Percentiles rank a stretch among this genome's conserved stretches.
Conservation (phyloP, 1,140 invertebrate genomes). For the Pygmarrhopalites habei region DNA sequence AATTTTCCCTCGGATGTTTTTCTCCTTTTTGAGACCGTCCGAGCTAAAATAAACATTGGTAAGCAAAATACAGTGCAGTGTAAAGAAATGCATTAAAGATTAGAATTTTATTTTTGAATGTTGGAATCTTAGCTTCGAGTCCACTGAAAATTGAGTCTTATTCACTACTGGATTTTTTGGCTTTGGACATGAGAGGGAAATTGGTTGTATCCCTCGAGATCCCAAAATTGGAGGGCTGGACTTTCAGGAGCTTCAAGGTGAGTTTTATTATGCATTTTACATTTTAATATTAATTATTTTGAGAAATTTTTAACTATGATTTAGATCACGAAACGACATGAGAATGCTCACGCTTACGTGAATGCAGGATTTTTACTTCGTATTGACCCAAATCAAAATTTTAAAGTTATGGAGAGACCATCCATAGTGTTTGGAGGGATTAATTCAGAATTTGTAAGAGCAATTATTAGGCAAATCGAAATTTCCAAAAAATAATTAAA, state of each 20-base stretch:
- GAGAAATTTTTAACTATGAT: neutral
- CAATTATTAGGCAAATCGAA: neutral
- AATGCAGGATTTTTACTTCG: neutral
- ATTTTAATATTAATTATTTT: neutral
- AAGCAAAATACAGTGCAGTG: neutral
- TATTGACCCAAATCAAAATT: neutral
- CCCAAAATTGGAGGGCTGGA: neutral
- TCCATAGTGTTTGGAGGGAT: neutral
- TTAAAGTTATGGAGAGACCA: neutral
- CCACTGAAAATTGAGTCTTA: neutral
- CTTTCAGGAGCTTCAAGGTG: neutral
- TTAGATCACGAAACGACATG: neutral
- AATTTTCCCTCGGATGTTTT: conserved; percentile 50
- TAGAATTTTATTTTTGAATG: neutral
- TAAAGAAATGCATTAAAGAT: neutral
- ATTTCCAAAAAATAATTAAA: neutral
- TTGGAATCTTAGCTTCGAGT: neutral
- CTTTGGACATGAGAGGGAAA: neutral
- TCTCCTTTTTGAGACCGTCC: conserved; percentile 44
- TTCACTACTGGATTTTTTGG: neutral
- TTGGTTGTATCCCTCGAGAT: neutral
- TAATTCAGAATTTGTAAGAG: neutral
- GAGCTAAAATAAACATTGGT: conserved; percentile 44
- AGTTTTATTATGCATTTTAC: neutral
- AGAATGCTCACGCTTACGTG: neutral